Evolutionary conservation across 1,140 invertebrate genomes (phyloP).

Genomic region (Apis dorsata): DNA sequence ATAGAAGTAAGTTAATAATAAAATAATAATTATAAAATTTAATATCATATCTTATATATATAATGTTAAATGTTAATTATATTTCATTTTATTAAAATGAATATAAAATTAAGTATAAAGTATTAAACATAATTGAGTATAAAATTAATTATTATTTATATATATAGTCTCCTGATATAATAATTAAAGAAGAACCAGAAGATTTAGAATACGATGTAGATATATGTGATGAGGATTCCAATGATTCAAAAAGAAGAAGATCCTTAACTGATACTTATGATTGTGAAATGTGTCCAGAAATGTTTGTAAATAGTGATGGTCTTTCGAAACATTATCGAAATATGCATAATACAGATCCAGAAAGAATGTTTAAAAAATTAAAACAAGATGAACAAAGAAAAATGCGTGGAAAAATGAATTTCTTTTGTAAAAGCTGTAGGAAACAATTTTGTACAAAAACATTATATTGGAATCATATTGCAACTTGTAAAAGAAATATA

Average conservation of each 20-base stretch:
- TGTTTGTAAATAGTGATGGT: slow-evolving; percentile 74
- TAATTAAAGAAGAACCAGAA: slow-evolving; percentile 76
- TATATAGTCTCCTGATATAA: slow-evolving; percentile 50
- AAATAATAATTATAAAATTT: not conserved
- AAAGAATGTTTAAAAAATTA: slow-evolving; percentile 72
- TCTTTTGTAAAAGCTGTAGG: slow-evolving; percentile 76
- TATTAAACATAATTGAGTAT: not conserved
- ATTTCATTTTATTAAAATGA: not conserved
- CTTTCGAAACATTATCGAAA: slow-evolving; percentile 74
- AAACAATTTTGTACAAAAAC: slow-evolving; percentile 77
- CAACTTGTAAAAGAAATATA: slow-evolving; percentile 13
- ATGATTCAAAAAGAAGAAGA: slow-evolving; percentile 66
- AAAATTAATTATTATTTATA: slow-evolving; percentile 38
- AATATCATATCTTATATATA: slow-evolving; percentile 3
- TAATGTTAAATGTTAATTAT: too few species aligned
- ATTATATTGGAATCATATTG: slow-evolving; percentile 74
- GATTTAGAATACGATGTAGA: slow-evolving; percentile 75
- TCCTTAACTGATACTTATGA: slow-evolving; percentile 72
- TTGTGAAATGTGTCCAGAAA: slow-evolving; percentile 78
- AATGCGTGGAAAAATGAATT: slow-evolving; percentile 68
- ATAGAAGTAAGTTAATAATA: slow-evolving; percentile 10
- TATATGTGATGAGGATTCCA: slow-evolving; percentile 65
- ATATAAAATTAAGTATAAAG: not conserved
- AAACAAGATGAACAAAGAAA: slow-evolving; percentile 61
- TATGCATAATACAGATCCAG: slow-evolving; percentile 75